Percentiles rank a stretch among this genome's conserved stretches.
Evolutionary conservation across 2,797 vertebrate species (phyloP).

Genomic region (Pelochelys cantorii): DNA sequence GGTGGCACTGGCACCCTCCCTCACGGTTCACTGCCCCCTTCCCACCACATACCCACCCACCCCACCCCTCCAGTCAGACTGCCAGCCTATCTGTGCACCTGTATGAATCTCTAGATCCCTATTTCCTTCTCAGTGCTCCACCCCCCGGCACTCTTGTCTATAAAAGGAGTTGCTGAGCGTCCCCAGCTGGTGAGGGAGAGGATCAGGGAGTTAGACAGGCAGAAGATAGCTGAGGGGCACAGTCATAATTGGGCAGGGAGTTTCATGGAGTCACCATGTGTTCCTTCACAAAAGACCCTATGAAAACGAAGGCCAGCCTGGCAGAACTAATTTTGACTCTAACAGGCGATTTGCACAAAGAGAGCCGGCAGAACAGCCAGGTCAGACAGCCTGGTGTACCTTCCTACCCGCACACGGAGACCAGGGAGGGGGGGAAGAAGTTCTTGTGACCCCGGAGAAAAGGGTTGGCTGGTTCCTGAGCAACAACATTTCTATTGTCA

Average conservation of each 20-base stretch:
- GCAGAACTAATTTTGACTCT: slow-evolving; percentile 15
- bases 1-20: neutral
- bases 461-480: neutral
- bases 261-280: neutral
- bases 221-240: neutral
- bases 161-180: neutral
- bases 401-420: neutral
- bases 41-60: rapidly evolving
- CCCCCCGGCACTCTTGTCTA: neutral
- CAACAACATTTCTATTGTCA: neutral
- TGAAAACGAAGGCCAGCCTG: neutral
- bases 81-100: neutral
- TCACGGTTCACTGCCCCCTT: neutral
- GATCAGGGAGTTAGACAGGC: neutral
- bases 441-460: neutral
- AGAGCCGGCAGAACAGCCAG: neutral
- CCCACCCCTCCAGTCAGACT: neutral
- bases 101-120: neutral
- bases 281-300: neutral
- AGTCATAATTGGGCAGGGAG: slow-evolving; percentile 18
- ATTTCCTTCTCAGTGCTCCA: neutral
- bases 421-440: neutral
- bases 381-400: slow-evolving; percentile 2
- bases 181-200: neutral
- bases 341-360: neutral